Evolutionary conservation across 2,113 vertebrate species (phyloP).

Genomic region (Bambusicola thoracicus): DNA sequence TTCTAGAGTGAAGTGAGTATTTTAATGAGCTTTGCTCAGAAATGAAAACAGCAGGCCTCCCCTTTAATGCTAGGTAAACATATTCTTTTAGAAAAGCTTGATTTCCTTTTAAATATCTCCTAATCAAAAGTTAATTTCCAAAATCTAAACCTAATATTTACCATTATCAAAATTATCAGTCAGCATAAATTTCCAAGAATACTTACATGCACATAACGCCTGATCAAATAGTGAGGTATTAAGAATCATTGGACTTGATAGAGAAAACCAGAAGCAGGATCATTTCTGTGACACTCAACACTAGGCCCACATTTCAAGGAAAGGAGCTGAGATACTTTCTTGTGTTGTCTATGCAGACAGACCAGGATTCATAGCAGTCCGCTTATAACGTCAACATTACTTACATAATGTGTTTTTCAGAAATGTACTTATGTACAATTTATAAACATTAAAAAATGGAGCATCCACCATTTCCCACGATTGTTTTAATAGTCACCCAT

Average conservation of each 20-base stretch:
- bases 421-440: neutral
- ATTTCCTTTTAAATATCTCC: neutral
- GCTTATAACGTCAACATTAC: neutral
- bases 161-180: neutral
- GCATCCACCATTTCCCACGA: neutral
- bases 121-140: neutral
- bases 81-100: neutral
- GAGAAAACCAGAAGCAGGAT: neutral
- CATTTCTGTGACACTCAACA: neutral
- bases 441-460: neutral
- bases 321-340: neutral
- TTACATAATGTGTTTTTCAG: neutral
- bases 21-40: neutral
- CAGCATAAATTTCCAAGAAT: neutral
- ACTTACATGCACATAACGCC: neutral
- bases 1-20: slow-evolving; percentile 10
- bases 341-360: neutral
- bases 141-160: slow-evolving; percentile 27
- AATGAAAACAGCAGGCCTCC: neutral
- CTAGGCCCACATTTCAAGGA: neutral
- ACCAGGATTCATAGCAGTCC: neutral
- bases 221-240: neutral
- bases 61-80: slow-evolving; percentile 18
- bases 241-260: neutral
- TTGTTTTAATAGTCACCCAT: neutral